Evolutionary conservation across 1,140 invertebrate genomes (phyloP), one percentile per base, ranked within the genome.

Genomic region (Zaprionus camerounensis): DNA sequence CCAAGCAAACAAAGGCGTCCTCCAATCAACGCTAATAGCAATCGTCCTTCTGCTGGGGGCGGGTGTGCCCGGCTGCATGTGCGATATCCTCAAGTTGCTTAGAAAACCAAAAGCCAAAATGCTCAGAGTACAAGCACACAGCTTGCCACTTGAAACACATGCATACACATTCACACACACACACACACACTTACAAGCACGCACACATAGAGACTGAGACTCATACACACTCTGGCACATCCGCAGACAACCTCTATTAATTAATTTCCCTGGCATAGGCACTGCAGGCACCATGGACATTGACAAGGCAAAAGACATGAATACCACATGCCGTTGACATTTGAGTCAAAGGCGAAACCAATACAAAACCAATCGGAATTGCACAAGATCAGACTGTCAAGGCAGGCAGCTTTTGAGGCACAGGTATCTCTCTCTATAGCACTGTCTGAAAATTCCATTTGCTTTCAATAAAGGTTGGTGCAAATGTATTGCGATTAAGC

Each of bases 21-120:
- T 81, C 71, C 84, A 88, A 87, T 87, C 85, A 84, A 88, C 71
- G 81, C 81, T 87, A 87, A 88, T 88, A 71, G 84, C 81, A 88
- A 87, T 69, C 41, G 34, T 68, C 61, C 31, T 61, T 15, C 13
- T 38, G 7, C 7, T 17, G 41, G n/a, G 15, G 41, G n/a, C 1
- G 26, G n/a, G 12, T 2, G 38, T 9, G 1, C n/a, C 17, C 26
- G 9, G 24, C 13, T 63, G 41, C 68, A 73, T 70, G 78, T 62
- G 67, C 51, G 66, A 76, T 72, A 41, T 68, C 20, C 78, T 76
- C 78, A 79, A 81, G 81, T 71, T 84, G 84, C 85, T 87, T 83
- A 56, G 75, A 73, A 88, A 84, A 84, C 85, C 84, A 77, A 88
- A 88, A 78, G 81, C 84, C 84, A 81, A 78, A 79, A 73, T 80